These are phyloP conservation scores for Leucoraja ocellata DNA, from an alignment of 2,797 vertebrate genomes.

Conservation along the genomic window DNA sequence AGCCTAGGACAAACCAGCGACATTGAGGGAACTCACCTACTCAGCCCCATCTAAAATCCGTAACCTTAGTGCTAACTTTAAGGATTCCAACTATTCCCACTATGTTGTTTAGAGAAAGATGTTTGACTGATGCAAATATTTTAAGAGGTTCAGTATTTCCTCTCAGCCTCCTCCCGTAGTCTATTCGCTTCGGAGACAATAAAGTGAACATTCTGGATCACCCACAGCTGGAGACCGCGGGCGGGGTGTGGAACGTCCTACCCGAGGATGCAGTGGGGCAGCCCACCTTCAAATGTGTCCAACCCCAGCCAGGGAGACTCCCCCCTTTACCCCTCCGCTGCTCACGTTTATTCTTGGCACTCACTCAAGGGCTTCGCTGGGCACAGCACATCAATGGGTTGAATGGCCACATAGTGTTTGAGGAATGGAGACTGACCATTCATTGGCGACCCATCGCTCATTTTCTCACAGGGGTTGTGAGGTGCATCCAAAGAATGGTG, in stretches of 20 bases:
- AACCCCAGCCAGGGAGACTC: no score
- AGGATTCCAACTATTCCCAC: slow-evolving; percentile 1
- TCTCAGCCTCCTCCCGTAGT: background rate
- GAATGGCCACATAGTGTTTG: background rate
- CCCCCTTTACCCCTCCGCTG: no score
- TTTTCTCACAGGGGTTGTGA: background rate
- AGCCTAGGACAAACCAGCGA: no score
- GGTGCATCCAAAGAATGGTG: background rate
- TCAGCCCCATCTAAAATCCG: background rate
- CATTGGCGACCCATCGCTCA: background rate
- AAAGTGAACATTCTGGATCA: background rate
- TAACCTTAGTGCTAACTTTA: background rate
- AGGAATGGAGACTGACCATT: background rate
- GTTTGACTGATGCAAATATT: slow-evolving; percentile 13
- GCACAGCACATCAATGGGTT: background rate
- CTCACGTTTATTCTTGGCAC: no score
- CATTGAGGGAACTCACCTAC: no score
- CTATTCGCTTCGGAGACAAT: background rate
- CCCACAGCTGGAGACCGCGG: no score
- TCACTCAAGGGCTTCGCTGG: background rate
- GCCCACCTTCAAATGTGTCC: no score
- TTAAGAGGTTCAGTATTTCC: slow-evolving; percentile 15
- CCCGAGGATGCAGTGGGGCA: background rate
- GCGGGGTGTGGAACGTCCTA: background rate
- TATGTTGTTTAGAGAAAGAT: background rate